Evolutionary conservation across 1,140 invertebrate species (phyloP).

Genomic region (Drosophila chauvacae): DNA sequence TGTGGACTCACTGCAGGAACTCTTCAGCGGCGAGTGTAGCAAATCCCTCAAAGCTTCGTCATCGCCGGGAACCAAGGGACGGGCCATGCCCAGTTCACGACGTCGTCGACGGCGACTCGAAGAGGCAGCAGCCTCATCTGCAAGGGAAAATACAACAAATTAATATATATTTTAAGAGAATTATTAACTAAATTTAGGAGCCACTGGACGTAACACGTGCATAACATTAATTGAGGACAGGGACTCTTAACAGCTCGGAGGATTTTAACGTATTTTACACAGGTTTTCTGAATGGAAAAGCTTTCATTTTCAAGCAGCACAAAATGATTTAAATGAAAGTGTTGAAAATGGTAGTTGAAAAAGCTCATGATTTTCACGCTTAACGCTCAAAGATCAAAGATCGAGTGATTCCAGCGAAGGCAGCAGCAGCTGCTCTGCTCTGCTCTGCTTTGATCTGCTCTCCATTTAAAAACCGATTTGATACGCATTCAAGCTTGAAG

Average conservation of each 20-base stretch:
- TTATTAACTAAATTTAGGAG: background rate
- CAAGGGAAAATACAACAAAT: constrained; percentile 20
- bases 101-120: constrained; percentile 82
- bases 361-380: constrained; percentile 9
- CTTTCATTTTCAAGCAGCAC: constrained; percentile 25
- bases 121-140: constrained; percentile 82
- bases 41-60: constrained; percentile 72
- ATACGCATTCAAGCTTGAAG: constrained; percentile 59
- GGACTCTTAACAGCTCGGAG: constrained; percentile 35
- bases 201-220: constrained; percentile 42
- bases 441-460: background rate
- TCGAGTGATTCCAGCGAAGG: constrained; percentile 24
- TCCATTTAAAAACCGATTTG: constrained; percentile 14
- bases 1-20: constrained; percentile 70
- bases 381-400: constrained; percentile 29
- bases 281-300: constrained; percentile 45
- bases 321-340: constrained; percentile 61
- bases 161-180: background rate
- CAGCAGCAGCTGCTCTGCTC: background rate
- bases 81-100: constrained; percentile 82
- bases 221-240: constrained; percentile 22
- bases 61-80: constrained; percentile 83
- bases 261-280: constrained; percentile 69
- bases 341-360: constrained; percentile 18
- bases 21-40: constrained; percentile 61